Evolutionary conservation across 1,140 invertebrate species (phyloP).

Genomic region (Anastatus disparis): DNA sequence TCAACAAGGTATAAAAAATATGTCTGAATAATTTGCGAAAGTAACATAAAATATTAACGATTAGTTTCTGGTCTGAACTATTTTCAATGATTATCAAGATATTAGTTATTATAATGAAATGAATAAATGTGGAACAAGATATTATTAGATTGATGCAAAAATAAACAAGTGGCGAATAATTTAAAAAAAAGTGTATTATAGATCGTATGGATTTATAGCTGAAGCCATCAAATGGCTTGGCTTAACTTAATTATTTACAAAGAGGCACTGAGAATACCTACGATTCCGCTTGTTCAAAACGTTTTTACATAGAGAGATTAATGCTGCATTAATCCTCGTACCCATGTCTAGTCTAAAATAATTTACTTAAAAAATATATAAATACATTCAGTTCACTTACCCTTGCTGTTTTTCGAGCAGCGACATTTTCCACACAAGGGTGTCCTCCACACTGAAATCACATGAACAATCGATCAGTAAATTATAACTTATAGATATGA

Average conservation of each 20-base stretch:
- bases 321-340: background rate
- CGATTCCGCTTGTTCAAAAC: conserved; percentile 41
- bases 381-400: conserved; percentile 56
- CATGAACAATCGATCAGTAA: conserved; percentile 38
- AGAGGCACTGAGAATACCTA: conserved; percentile 48
- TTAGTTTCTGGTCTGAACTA: too few relatives aligned
- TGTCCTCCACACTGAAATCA: conserved; percentile 66
- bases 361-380: conserved; percentile 12
- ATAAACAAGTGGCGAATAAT: too few relatives aligned
- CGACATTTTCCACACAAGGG: conserved; percentile 57
- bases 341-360: background rate
- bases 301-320: conserved; percentile 18
- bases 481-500: too few relatives aligned
- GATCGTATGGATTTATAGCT: conserved; percentile 38
- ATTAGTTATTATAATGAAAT: too few relatives aligned
- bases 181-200: too few relatives aligned
- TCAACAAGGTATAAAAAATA: too few relatives aligned
- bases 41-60: too few relatives aligned
- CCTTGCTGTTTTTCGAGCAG: conserved; percentile 59
- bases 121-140: too few relatives aligned
- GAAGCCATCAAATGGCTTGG: conserved; percentile 56
- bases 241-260: conserved; percentile 56
- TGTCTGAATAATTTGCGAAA: too few relatives aligned
- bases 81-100: too few relatives aligned
- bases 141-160: too few relatives aligned